Percentiles rank a stretch among this genome's conserved stretches.
These are phyloP conservation scores for Hylaea fasciaria DNA, from an alignment of 2,888 invertebrate species.

Conservation along the genomic window DNA sequence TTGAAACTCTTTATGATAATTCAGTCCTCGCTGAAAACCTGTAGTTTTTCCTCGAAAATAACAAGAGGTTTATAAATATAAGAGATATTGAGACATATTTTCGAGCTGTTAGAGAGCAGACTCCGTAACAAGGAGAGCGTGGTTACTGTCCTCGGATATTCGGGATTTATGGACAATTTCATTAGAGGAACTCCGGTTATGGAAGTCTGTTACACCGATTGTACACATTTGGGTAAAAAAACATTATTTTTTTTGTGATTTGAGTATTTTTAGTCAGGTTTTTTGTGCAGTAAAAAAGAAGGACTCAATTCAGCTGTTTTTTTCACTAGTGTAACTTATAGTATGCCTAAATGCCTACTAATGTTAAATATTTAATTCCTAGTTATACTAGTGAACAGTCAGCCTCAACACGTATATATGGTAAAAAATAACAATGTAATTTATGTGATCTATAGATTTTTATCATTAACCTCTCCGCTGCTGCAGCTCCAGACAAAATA, in stretches of 20 bases:
- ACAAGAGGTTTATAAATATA: conserved; percentile 30
- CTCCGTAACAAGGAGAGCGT: conserved; percentile 40
- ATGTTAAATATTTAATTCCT: too few species aligned
- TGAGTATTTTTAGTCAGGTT: not conserved
- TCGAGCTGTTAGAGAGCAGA: conserved; percentile 1
- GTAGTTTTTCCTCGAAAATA: conserved; percentile 23
- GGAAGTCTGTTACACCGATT: conserved; percentile 37
- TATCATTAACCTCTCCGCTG: too few species aligned
- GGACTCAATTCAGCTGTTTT: too few species aligned
- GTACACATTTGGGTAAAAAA: conserved; percentile 16
- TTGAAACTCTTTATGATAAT: not conserved
- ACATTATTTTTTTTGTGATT: too few species aligned
- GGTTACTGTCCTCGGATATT: conserved; percentile 53
- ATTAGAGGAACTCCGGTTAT: conserved; percentile 53
- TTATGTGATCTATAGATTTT: too few species aligned
- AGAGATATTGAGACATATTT: conserved; percentile 39
- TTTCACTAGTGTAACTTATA: too few species aligned
- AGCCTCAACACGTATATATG: too few species aligned
- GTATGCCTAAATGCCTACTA: too few species aligned
- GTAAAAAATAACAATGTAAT: too few species aligned
- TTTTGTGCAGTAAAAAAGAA: too few species aligned
- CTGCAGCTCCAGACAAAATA: too few species aligned
- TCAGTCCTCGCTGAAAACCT: conserved; percentile 6
- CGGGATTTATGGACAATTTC: conserved; percentile 64
- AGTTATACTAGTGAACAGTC: too few species aligned